phyloP scores from a whole-genome alignment of 2,888 invertebrate species.

The Dryococelus australis region DNA sequence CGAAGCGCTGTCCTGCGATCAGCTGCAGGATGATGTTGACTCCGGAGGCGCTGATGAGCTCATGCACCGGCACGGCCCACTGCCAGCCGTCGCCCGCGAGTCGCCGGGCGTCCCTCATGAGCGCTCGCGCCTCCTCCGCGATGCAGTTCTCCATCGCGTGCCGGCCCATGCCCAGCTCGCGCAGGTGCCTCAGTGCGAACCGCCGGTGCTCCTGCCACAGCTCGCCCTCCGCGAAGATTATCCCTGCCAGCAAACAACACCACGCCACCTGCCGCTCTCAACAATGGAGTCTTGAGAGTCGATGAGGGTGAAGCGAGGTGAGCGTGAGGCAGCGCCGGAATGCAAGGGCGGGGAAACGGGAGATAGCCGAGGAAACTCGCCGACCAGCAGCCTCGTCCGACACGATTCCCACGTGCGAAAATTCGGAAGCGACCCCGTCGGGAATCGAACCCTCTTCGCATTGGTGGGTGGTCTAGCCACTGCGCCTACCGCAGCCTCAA shows the following conservation, averaged over 20 bases:
- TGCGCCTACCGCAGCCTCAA: too few relatives aligned
- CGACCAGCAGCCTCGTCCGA: too few relatives aligned
- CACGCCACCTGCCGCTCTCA: too few relatives aligned
- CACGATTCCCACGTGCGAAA: too few relatives aligned
- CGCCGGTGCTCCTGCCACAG: conserved; percentile 36
- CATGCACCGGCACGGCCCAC: conserved; percentile 31
- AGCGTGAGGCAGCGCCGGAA: too few relatives aligned
- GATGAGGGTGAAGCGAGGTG: too few relatives aligned
- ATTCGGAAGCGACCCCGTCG: too few relatives aligned
- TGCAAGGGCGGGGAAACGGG: too few relatives aligned
- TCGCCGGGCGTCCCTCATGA: conserved; percentile 31
- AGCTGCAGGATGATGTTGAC: conserved; percentile 39
- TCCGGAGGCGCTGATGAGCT: conserved; percentile 33
- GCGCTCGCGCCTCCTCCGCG: conserved; percentile 30
- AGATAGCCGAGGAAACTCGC: too few relatives aligned
- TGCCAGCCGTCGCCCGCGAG: conserved; percentile 32
- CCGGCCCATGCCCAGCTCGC: conserved; percentile 38
- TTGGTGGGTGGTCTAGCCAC: too few relatives aligned
- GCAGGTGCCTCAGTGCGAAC: conserved; percentile 36
- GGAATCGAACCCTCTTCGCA: too few relatives aligned
- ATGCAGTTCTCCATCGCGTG: conserved; percentile 33
- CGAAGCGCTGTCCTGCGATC: conserved; percentile 34
- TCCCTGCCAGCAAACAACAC: not conserved
- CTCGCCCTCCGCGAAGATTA: conserved; percentile 34
- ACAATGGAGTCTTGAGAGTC: too few relatives aligned